Evolutionary conservation across 2,888 invertebrate species (phyloP).

Genomic region (Lumbricus terrestris): DNA sequence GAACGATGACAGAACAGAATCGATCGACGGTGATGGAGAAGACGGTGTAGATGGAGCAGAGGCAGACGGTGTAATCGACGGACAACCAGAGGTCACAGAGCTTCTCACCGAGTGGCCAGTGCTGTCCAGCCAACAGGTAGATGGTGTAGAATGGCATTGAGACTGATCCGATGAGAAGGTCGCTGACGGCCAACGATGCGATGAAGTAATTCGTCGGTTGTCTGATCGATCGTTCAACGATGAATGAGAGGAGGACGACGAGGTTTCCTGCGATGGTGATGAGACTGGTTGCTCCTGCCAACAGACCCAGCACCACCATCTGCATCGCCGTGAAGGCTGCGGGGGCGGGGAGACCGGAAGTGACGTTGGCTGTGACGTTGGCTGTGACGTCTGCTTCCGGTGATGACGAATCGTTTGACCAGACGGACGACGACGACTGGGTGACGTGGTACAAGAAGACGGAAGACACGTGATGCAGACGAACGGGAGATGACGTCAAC

Average conservation of each 20-base stretch:
- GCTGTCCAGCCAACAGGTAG: conserved; percentile 87
- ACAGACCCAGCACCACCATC: conserved; percentile 82
- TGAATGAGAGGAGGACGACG: conserved; percentile 88
- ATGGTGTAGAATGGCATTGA: conserved; percentile 83
- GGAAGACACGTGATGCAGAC: background rate
- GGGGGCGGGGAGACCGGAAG: background rate
- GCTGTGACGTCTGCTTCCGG: too few relatives aligned
- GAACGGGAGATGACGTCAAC: background rate
- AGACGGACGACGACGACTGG: background rate
- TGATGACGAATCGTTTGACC: background rate
- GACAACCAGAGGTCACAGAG: conserved; percentile 97
- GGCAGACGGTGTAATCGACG: conserved; percentile 96
- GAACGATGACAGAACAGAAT: conserved; percentile 97
- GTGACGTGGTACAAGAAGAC: background rate
- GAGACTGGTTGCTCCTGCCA: conserved; percentile 82
- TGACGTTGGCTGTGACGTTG: background rate
- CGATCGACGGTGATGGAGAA: conserved; percentile 96
- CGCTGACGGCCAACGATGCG: conserved; percentile 93
- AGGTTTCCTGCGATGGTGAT: conserved; percentile 91
- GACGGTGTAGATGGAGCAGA: conserved; percentile 94
- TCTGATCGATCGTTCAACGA: conserved; percentile 82
- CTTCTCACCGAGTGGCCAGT: conserved; percentile 91
- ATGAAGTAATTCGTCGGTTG: conserved; percentile 96
- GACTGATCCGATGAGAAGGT: conserved; percentile 84
- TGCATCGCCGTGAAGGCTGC: conserved; percentile 73